Evolutionary conservation across 2,113 vertebrate species (phyloP).

Genomic region (Lota lota): DNA sequence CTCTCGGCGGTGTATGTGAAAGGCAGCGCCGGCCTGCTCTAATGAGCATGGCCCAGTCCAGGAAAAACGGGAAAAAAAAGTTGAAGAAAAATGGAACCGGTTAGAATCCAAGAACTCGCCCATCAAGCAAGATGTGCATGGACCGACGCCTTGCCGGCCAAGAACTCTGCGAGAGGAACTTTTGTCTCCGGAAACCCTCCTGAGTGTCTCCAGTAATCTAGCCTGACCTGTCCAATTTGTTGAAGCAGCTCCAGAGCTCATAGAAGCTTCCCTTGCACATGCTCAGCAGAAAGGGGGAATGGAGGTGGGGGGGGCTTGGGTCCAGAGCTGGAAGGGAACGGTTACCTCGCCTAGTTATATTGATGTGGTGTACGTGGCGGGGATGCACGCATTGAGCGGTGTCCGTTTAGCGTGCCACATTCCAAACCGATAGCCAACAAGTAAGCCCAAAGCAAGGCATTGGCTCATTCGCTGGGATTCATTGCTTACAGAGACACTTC

Average conservation of each 20-base stretch:
- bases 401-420: slow-evolving; percentile 20
- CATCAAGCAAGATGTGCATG: slow-evolving; percentile 39
- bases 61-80: slow-evolving; percentile 7
- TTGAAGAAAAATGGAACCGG: neutral
- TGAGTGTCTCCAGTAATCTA: slow-evolving; percentile 20
- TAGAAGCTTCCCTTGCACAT: slow-evolving; percentile 29
- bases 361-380: slow-evolving; percentile 42
- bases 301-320: neutral
- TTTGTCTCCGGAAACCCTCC: slow-evolving; percentile 17
- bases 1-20: slow-evolving; percentile 19
- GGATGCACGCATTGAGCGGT: slow-evolving; percentile 40
- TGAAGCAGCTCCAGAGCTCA: slow-evolving; percentile 27
- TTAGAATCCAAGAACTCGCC: slow-evolving; percentile 43
- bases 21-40: slow-evolving; percentile 16
- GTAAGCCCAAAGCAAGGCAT: slow-evolving; percentile 37
- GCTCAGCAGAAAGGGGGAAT: slow-evolving; percentile 25
- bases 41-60: slow-evolving; percentile 29
- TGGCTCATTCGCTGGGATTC: slow-evolving; percentile 54
- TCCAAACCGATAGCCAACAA: slow-evolving; percentile 50
- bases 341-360: slow-evolving; percentile 35
- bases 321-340: slow-evolving; percentile 19
- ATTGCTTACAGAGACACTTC: slow-evolving; percentile 58
- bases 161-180: slow-evolving; percentile 12
- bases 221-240: slow-evolving; percentile 40
- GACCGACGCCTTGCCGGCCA: slow-evolving; percentile 10